phyloP scores from a whole-genome alignment of 2,888 invertebrate genomes.

The Sussaba pulchella region DNA sequence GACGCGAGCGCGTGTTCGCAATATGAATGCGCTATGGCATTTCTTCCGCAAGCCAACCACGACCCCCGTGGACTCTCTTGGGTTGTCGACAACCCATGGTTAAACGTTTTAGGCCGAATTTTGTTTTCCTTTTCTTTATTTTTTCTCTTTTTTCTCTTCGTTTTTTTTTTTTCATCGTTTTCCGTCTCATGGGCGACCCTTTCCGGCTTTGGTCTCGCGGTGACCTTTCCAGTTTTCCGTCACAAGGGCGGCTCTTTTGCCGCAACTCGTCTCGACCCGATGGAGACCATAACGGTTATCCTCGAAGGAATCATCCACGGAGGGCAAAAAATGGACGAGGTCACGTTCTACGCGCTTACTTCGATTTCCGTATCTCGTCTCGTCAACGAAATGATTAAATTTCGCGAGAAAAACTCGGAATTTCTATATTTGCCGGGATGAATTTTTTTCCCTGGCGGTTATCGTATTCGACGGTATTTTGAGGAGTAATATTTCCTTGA shows the following conservation, averaged over 20 bases:
- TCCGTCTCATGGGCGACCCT: background rate
- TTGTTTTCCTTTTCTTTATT: slow-evolving; percentile 16
- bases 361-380: background rate
- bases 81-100: slow-evolving; percentile 18
- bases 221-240: background rate
- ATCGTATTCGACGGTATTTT: background rate
- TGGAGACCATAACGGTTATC: background rate
- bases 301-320: too few relatives aligned
- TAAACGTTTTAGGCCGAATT: slow-evolving; percentile 29
- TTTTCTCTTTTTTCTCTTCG: too few relatives aligned
- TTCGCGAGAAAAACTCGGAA: background rate
- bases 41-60: background rate
- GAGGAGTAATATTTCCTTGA: background rate
- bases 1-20: slow-evolving; percentile 34
- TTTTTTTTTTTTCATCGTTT: background rate
- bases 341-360: background rate
- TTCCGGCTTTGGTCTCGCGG: background rate
- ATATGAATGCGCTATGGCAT: background rate
- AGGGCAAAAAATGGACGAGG: background rate
- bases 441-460: background rate
- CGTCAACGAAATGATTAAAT: background rate
- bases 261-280: background rate
- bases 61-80: slow-evolving; percentile 7
- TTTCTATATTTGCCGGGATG: too few relatives aligned
- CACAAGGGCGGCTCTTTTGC: background rate